These are phyloP conservation scores for Helleia helle DNA, from an alignment of 2,888 invertebrate species.

Conservation along the genomic window DNA sequence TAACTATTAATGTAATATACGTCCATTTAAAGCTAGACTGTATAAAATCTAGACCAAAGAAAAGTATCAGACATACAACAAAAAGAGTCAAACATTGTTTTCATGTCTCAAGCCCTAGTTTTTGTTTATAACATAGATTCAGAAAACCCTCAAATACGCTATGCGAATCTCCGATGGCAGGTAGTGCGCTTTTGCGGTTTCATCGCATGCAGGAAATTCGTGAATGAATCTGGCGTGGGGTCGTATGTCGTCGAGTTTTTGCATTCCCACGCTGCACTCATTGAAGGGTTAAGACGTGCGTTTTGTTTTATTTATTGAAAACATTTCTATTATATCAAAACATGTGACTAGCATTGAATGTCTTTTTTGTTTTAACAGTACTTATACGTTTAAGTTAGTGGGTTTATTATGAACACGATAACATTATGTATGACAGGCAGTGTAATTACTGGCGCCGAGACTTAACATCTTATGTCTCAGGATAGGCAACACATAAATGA, in stretches of 20 bases:
- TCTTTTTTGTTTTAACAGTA: too few species aligned
- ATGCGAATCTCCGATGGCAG: constrained; percentile 28
- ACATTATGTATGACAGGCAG: too few species aligned
- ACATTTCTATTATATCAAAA: constrained; percentile 5
- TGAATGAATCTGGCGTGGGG: constrained; percentile 55
- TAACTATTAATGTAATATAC: too few species aligned
- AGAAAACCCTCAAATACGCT: neutral
- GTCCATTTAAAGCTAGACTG: too few species aligned
- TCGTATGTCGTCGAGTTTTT: constrained; percentile 44
- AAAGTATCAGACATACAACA: too few species aligned
- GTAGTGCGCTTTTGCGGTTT: constrained; percentile 63
- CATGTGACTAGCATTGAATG: constrained; percentile 2
- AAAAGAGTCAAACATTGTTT: too few species aligned
- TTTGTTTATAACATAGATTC: neutral
- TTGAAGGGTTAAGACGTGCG: constrained; percentile 35
- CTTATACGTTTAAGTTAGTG: too few species aligned
- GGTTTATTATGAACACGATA: too few species aligned
- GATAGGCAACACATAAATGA: too few species aligned
- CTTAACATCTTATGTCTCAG: too few species aligned
- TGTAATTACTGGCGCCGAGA: too few species aligned
- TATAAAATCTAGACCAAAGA: too few species aligned
- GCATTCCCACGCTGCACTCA: constrained; percentile 54
- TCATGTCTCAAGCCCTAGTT: neutral
- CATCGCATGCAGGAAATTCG: constrained; percentile 67
- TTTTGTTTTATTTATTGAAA: constrained; percentile 11